Base-by-base conservation (phyloP, 2,888 invertebrate species). In the Atrina japonica region DNA sequence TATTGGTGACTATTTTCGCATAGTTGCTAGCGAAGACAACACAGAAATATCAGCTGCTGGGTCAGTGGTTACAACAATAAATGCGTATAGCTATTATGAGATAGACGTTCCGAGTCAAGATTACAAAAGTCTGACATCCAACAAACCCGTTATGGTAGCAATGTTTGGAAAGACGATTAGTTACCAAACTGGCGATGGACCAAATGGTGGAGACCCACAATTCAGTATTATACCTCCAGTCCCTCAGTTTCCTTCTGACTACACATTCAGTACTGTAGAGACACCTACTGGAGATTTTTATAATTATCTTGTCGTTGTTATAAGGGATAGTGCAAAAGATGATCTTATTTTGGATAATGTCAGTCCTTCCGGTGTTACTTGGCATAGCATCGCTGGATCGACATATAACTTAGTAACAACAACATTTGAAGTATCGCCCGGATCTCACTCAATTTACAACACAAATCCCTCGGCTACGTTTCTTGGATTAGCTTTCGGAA, bases 131-230 rank as follows among this genome's bases (percentile, higher is more conserved):
- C 40, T 85, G 0, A 50, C 71, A 3, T 49, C 82, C 3, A 66
- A 73, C 49, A 77, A 77, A 30, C 76, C 78, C 1, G 69, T 84
- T 3, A 66, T 79, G 69, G 69, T 85, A n/a, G 79, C 72, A 3
- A 76, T 83, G 67, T 80, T 81, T 55, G 43, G 71, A 23, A 85
- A 83, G 70, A 74, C 74, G 1, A 52, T 69, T 11, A 72, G 77
- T 25, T 75, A 78, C 1, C 70, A 73, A 47, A 49, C 58, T 5
- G 77, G 74, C 7, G 84, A 83, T 41, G 77, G 70, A 1, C 71
- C 66, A 18, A 72, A 81, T 30, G 64, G 71, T 16, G 83, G 83
- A n/a, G 86, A 86, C 61, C 86, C 86, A 1, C 82, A 83, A 58
- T 83, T 86, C 81, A 77, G 78, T 1, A 52, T 83, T 7, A 27